Evolutionary conservation across 2,797 vertebrate species (phyloP).

Genomic region (Anas bahamensis): DNA sequence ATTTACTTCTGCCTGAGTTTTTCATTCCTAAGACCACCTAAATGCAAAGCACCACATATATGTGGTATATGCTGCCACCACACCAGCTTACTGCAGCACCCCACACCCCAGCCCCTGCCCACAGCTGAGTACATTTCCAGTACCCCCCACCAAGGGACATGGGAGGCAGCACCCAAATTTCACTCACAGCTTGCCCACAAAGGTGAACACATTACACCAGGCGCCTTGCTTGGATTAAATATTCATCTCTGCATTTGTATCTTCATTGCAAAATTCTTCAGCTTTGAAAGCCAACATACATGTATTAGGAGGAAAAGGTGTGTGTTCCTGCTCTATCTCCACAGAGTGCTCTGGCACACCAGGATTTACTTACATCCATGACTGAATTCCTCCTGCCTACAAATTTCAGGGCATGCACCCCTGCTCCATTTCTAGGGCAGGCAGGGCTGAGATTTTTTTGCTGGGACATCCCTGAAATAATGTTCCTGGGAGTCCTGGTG

Average conservation of each 20-base stretch:
- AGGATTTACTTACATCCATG: background rate
- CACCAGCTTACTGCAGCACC: accelerated
- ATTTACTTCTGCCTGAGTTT: background rate
- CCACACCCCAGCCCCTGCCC: accelerated
- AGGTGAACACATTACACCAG: background rate
- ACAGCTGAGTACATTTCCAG: background rate
- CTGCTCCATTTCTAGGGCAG: background rate
- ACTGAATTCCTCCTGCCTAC: background rate
- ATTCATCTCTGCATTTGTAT: background rate
- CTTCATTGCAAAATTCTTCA: background rate
- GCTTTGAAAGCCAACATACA: background rate
- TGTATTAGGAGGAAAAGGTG: background rate
- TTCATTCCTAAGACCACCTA: background rate
- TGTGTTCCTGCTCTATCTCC: background rate
- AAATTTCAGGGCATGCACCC: background rate
- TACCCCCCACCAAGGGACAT: accelerated
- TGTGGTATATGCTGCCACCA: accelerated
- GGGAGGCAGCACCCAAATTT: accelerated
- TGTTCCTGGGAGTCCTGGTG: background rate
- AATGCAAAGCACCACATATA: background rate
- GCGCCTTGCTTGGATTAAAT: background rate
- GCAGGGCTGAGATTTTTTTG: background rate
- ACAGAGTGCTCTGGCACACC: background rate
- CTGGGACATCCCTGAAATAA: background rate
- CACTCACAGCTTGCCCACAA: background rate